These are phyloP conservation scores for Lottia gigantea DNA, from an alignment of 2,888 invertebrate species.

Conservation along the genomic window DNA sequence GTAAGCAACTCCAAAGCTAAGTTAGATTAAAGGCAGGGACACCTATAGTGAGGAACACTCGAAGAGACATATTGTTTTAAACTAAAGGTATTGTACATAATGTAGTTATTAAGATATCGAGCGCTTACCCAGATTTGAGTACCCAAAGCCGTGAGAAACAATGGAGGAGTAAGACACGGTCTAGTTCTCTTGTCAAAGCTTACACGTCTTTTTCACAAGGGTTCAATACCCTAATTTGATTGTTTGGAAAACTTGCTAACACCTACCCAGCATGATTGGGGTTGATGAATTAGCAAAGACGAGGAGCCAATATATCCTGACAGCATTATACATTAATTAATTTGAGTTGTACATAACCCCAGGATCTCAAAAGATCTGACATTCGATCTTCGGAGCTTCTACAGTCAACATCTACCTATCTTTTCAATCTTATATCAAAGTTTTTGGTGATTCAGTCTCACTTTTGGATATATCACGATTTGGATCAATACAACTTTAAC, in stretches of 20 bases:
- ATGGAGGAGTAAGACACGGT: neutral
- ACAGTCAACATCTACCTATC: neutral
- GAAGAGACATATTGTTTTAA: neutral
- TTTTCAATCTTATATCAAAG: neutral
- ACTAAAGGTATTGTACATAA: neutral
- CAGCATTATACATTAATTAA: slow-evolving; percentile 1
- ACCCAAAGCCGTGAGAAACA: slow-evolving; percentile 3
- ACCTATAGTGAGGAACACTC: neutral
- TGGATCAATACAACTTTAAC: neutral
- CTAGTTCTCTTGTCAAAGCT: slow-evolving; percentile 7
- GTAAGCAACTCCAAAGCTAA: neutral
- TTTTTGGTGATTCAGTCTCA: neutral
- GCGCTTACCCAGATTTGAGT: neutral
- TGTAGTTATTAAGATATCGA: neutral
- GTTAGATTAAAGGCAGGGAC: neutral
- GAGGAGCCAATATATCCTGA: neutral
- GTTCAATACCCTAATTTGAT: neutral
- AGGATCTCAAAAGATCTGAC: neutral
- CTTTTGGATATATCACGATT: neutral
- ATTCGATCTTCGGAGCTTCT: neutral
- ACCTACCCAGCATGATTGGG: neutral
- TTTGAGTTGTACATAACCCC: neutral
- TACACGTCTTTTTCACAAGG: neutral
- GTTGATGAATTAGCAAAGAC: neutral
- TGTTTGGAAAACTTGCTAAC: slow-evolving; percentile 9